phyloP scores from a whole-genome alignment of 2,888 invertebrate genomes.

The Hedychridium roseum region DNA sequence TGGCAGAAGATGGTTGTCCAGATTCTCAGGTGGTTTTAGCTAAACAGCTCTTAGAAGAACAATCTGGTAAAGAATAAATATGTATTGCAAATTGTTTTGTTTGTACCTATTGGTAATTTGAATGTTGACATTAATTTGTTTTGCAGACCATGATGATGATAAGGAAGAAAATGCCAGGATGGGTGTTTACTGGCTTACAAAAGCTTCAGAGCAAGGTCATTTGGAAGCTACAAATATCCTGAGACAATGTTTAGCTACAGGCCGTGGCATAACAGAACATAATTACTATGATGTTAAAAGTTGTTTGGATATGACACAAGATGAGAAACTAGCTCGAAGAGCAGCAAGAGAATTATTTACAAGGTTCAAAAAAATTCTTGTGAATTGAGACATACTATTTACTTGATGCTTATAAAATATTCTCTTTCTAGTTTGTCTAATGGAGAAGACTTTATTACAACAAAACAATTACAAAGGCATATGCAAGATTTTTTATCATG shows the following conservation, averaged over 20 bases:
- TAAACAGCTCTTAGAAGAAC: constrained; percentile 81
- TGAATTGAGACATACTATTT: constrained; percentile 1
- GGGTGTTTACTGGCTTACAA: constrained; percentile 91
- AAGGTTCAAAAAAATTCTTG: constrained; percentile 66
- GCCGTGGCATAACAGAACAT: constrained; percentile 77
- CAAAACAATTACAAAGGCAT: constrained; percentile 79
- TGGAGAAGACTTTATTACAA: constrained; percentile 87
- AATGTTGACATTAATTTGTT: neutral
- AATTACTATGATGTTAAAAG: constrained; percentile 79
- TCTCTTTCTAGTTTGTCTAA: constrained; percentile 74
- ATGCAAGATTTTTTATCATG: constrained; percentile 69
- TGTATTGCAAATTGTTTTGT: constrained; percentile 1
- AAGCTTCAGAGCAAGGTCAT: constrained; percentile 92
- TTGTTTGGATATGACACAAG: constrained; percentile 83
- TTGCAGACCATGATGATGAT: constrained; percentile 72
- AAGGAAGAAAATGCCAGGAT: constrained; percentile 80
- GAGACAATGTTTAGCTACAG: constrained; percentile 75
- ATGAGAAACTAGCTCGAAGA: constrained; percentile 86
- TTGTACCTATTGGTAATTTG: neutral
- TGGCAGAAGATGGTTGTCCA: constrained; percentile 89
- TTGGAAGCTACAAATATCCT: constrained; percentile 84
- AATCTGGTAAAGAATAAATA: constrained; percentile 70
- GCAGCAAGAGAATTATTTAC: constrained; percentile 89
- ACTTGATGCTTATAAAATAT: neutral
- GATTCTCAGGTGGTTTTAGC: constrained; percentile 89